A percentile compares a stretch with the other conserved stretches of the same genome.
These are phyloP conservation scores for Malaclemys terrapin DNA, from an alignment of 2,113 vertebrate species.

Conservation along the genomic window DNA sequence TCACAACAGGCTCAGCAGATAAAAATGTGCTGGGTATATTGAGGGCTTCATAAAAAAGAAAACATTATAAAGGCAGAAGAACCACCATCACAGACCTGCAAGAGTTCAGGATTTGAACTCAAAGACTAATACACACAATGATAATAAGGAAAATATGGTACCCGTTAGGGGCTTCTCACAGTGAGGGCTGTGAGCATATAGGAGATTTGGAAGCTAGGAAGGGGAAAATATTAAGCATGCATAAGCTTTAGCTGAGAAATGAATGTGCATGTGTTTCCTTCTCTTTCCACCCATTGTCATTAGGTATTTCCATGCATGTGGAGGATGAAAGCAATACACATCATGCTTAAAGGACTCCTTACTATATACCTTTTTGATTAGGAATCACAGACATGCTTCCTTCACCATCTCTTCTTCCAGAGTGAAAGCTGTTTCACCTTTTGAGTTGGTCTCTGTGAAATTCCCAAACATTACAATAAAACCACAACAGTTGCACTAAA, in stretches of 20 bases:
- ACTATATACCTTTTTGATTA: background rate
- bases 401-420: background rate
- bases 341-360: background rate
- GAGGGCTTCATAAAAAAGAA: constrained; percentile 16
- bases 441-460: background rate
- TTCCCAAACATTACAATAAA: background rate
- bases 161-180: background rate
- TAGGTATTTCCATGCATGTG: background rate
- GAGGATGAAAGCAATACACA: background rate
- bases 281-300: background rate
- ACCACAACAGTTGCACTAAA: background rate
- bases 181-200: background rate
- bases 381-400: background rate
- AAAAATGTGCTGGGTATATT: background rate
- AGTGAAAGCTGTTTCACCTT: background rate
- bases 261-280: background rate
- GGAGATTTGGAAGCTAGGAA: background rate
- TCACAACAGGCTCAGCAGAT: background rate
- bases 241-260: background rate
- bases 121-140: background rate
- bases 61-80: constrained; percentile 9
- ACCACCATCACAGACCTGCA: background rate
- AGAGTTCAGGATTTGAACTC: constrained; percentile 29
- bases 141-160: background rate
- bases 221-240: background rate